A percentile compares a stretch with the other conserved stretches of the same genome.
Evolutionary conservation across 2,888 invertebrate species (phyloP).

Genomic region (Aporophyla nigra): DNA sequence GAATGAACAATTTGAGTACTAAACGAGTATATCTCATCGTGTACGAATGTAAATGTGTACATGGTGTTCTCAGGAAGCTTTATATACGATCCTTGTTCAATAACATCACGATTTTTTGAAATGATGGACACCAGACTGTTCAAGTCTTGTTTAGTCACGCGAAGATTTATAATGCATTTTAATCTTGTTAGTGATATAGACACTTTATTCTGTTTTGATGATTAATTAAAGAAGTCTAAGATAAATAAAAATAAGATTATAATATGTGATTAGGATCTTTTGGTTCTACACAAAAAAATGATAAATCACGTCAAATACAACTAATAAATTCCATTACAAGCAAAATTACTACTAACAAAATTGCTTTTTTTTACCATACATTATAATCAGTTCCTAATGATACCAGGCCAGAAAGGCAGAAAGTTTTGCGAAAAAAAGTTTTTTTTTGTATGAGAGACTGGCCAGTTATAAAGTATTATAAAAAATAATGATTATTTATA

Average conservation of each 20-base stretch:
- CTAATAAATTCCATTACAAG: background rate
- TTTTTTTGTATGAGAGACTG: too few species aligned
- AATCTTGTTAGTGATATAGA: constrained; percentile 7
- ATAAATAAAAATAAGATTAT: background rate
- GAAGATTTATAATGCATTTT: constrained; percentile 15
- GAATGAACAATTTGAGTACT: constrained; percentile 9
- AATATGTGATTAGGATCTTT: background rate
- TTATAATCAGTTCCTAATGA: background rate
- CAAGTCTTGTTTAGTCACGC: constrained; percentile 51
- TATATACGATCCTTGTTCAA: constrained; percentile 82
- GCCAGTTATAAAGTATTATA: too few species aligned
- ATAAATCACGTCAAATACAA: background rate
- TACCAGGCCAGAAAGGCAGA: too few species aligned
- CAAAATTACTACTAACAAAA: background rate
- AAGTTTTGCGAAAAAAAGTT: too few species aligned
- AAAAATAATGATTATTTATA: too few species aligned
- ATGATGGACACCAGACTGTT: constrained; percentile 55
- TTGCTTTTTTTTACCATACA: background rate
- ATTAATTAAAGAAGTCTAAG: constrained; percentile 19
- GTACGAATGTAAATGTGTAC: constrained; percentile 73
- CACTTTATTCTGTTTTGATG: constrained; percentile 16
- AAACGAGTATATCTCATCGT: constrained; percentile 73
- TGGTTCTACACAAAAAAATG: background rate
- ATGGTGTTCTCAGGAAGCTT: constrained; percentile 74
- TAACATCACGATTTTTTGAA: constrained; percentile 80